A percentile compares a stretch with the other conserved stretches of the same genome.
Conservation (phyloP, 2,888 invertebrate species). For the Lasioglossum zephyrum region DNA sequence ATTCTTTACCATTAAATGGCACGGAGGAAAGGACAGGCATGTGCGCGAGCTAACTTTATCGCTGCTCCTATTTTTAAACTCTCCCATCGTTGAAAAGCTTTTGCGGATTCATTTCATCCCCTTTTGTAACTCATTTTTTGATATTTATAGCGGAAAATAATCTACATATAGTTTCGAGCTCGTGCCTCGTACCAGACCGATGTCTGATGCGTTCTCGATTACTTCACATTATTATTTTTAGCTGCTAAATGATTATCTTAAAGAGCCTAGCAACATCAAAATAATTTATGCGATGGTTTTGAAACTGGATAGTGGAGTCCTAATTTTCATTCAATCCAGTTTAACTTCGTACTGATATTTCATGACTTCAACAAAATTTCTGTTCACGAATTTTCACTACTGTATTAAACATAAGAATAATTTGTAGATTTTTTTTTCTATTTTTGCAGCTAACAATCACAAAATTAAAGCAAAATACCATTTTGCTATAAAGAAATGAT, state of each 20-base stretch:
- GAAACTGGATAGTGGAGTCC: too few species aligned
- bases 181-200: not conserved
- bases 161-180: not conserved
- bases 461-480: too few species aligned
- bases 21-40: constrained; percentile 34
- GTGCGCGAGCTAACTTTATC: constrained; percentile 51
- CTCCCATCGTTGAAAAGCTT: not conserved
- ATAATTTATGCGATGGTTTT: too few species aligned
- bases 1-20: constrained; percentile 65
- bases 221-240: not conserved
- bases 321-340: too few species aligned
- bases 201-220: not conserved
- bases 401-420: too few species aligned
- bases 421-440: too few species aligned
- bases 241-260: not conserved
- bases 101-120: not conserved
- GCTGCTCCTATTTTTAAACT: constrained; percentile 47
- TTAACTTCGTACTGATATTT: too few species aligned
- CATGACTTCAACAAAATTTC: too few species aligned
- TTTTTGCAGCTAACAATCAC: too few species aligned
- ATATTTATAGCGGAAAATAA: not conserved
- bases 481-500: too few species aligned
- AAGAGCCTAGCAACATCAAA: not conserved
- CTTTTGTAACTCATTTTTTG: not conserved
- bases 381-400: too few species aligned